These are phyloP conservation scores for Cyaniris semiargus DNA, from an alignment of 2,888 invertebrate species.

Conservation along the genomic window DNA sequence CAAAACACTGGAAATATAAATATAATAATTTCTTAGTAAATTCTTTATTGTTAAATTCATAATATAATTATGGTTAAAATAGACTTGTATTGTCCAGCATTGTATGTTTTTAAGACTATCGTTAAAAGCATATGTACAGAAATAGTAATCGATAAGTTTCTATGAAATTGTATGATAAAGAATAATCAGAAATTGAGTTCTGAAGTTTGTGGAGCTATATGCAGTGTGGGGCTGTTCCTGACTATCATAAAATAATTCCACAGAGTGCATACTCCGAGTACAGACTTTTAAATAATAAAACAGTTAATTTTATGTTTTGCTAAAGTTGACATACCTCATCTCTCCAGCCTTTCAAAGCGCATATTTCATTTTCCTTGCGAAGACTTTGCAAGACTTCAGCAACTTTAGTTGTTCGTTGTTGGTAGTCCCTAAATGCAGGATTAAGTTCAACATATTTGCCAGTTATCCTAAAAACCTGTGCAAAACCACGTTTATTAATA, in stretches of 20 bases:
- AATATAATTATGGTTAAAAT: neutral
- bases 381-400: conserved; percentile 89
- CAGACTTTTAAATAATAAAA: too few species aligned
- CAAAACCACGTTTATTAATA: neutral
- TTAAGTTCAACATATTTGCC: conserved; percentile 89
- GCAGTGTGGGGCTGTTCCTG: too few species aligned
- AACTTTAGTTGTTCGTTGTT: conserved; percentile 88
- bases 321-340: conserved; percentile 85
- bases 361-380: conserved; percentile 86
- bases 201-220: too few species aligned
- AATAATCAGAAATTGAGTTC: too few species aligned
- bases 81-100: neutral
- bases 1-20: conserved; percentile 85
- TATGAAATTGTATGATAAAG: too few species aligned
- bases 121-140: too few species aligned
- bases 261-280: too few species aligned
- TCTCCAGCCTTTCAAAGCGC: conserved; percentile 94
- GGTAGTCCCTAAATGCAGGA: conserved; percentile 92
- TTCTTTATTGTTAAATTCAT: neutral
- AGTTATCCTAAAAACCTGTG: conserved; percentile 85
- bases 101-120: neutral
- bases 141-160: too few species aligned
- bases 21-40: neutral
- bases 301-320: neutral
- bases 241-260: too few species aligned